Evolutionary conservation across 1,140 invertebrate genomes (phyloP).

Genomic region (Cotesia chilonis): DNA sequence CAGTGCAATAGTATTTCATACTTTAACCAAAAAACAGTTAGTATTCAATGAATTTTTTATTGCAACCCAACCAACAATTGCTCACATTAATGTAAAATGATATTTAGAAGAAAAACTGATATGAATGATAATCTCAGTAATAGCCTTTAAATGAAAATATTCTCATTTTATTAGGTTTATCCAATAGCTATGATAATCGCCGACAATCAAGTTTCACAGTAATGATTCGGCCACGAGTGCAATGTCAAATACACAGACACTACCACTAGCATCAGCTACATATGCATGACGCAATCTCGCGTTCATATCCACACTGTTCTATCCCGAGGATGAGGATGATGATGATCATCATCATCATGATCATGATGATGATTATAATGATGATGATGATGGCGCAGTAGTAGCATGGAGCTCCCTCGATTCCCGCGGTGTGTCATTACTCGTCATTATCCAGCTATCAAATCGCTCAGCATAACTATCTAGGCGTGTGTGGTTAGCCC

Average conservation of each 20-base stretch:
- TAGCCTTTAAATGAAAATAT: constrained; percentile 43
- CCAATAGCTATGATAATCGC: constrained; percentile 55
- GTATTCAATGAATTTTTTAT: no score
- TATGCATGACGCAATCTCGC: constrained; percentile 64
- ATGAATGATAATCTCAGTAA: constrained; percentile 26
- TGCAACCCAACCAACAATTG: no score
- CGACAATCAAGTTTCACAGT: constrained; percentile 63
- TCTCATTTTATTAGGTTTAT: constrained; percentile 59
- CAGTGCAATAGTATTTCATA: no score
- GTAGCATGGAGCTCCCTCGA: constrained; percentile 13
- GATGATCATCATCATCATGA: no score
- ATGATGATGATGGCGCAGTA: constrained; percentile 7
- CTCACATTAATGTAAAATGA: neutral
- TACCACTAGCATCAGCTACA: constrained; percentile 49
- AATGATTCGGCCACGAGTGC: constrained; percentile 54
- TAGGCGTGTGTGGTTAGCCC: constrained; percentile 44
- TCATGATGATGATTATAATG: neutral
- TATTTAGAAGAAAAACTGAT: neutral
- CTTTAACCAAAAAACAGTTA: no score
- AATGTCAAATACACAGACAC: constrained; percentile 48
- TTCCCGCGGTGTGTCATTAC: constrained; percentile 58
- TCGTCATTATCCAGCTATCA: constrained; percentile 65
- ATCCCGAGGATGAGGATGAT: neutral
- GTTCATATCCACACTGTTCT: constrained; percentile 49
- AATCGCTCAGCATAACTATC: constrained; percentile 63